phyloP scores from a whole-genome alignment of 2,113 vertebrate species.

The Recurvirostra avosetta region DNA sequence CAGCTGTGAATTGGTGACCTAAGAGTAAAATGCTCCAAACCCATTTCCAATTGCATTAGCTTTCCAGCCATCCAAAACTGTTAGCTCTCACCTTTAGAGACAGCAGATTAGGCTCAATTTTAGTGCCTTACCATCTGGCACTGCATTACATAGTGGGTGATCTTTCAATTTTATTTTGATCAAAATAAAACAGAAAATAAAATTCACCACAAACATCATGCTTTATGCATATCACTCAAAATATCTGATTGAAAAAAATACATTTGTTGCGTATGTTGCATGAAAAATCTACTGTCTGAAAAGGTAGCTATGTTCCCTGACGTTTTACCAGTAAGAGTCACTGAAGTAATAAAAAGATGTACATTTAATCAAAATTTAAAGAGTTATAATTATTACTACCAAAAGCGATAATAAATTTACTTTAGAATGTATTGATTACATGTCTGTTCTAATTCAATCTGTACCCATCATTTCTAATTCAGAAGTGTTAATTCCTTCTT shows the following conservation, averaged over 20 bases:
- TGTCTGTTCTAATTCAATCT: neutral
- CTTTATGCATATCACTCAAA: neutral
- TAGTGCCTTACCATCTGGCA: neutral
- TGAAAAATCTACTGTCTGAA: neutral
- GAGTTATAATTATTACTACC: neutral
- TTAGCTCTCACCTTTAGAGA: neutral
- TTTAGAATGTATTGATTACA: neutral
- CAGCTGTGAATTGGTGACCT: neutral
- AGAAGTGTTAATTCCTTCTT: neutral
- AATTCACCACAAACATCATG: neutral
- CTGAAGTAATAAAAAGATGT: neutral
- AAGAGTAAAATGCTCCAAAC: neutral
- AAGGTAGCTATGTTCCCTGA: neutral
- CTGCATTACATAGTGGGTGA: neutral
- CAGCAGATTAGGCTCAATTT: neutral
- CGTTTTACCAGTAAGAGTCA: neutral
- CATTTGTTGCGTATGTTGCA: neutral
- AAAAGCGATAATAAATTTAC: neutral
- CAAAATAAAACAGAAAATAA: neutral
- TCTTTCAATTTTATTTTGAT: neutral
- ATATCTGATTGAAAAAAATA: accelerated
- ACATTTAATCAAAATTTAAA: neutral
- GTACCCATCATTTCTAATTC: neutral
- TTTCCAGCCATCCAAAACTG: neutral
- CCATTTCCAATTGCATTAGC: neutral